phyloP scores from a whole-genome alignment of 2,888 invertebrate genomes.

The Priocnemis perturbator region DNA sequence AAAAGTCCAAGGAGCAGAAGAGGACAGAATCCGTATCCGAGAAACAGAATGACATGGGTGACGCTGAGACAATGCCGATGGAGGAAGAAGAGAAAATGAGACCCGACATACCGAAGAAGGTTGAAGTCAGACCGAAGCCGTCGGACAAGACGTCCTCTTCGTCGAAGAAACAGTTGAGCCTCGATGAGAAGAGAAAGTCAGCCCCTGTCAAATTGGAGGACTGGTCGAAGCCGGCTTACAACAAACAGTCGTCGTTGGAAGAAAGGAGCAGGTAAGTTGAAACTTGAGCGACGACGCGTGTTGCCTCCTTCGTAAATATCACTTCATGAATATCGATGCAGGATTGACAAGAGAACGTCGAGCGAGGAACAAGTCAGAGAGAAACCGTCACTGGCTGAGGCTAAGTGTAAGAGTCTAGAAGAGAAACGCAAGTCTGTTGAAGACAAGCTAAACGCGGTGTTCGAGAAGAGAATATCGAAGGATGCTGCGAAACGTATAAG shows the following conservation, averaged over 20 bases:
- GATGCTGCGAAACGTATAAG: slow-evolving; percentile 59
- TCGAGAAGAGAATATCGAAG: slow-evolving; percentile 70
- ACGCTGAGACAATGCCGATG: slow-evolving; percentile 31
- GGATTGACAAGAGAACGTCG: slow-evolving; percentile 30
- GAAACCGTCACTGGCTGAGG: slow-evolving; percentile 35
- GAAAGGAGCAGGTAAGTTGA: slow-evolving; percentile 61
- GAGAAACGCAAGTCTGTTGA: slow-evolving; percentile 71
- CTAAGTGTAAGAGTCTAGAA: slow-evolving; percentile 62
- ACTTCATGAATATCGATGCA: neutral
- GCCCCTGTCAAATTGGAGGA: slow-evolving; percentile 67
- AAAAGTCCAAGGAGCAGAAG: slow-evolving; percentile 48
- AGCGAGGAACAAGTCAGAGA: slow-evolving; percentile 41
- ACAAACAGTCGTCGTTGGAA: slow-evolving; percentile 66
- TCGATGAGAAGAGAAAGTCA: slow-evolving; percentile 70
- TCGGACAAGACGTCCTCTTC: slow-evolving; percentile 47
- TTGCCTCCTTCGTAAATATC: neutral
- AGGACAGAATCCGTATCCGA: slow-evolving; percentile 29
- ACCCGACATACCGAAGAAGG: slow-evolving; percentile 48
- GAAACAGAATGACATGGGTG: slow-evolving; percentile 35
- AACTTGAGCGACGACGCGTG: neutral
- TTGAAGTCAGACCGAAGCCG: slow-evolving; percentile 60
- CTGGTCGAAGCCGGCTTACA: slow-evolving; percentile 61
- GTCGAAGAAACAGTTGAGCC: slow-evolving; percentile 49
- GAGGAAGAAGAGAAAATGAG: slow-evolving; percentile 42
- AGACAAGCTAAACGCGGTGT: slow-evolving; percentile 70